phyloP scores from a whole-genome alignment of 2,113 vertebrate genomes.

The Phalacrocorax brasilianus region DNA sequence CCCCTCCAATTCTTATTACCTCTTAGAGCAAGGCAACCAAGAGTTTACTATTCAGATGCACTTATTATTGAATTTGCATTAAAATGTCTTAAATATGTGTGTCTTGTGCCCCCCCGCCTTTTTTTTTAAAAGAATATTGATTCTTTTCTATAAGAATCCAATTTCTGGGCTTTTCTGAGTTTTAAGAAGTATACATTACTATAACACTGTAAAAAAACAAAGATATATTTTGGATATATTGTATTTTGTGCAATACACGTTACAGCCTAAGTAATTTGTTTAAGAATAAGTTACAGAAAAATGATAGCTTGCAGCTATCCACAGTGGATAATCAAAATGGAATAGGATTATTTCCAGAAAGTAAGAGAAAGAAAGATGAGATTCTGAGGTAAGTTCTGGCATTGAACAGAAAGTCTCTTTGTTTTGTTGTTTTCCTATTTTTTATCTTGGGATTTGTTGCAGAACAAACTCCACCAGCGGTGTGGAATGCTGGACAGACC shows the following conservation, averaged over 20 bases:
- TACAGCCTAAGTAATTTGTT: not conserved
- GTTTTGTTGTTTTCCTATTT: not conserved
- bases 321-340: not conserved
- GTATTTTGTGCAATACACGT: not conserved
- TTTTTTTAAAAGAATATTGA: not conserved
- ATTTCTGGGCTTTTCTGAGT: not conserved
- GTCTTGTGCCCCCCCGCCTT: accelerated
- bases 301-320: not conserved
- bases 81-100: not conserved
- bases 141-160: not conserved
- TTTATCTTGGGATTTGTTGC: not conserved
- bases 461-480: not conserved
- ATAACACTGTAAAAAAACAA: not conserved
- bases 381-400: not conserved
- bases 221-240: not conserved
- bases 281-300: not conserved
- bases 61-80: not conserved
- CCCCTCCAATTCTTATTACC: not conserved
- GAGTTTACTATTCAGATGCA: not conserved
- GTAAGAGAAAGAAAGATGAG: not conserved
- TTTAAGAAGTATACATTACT: not conserved
- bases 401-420: not conserved
- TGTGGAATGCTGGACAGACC: not conserved
- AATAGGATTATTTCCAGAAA: not conserved
- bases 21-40: not conserved